phyloP scores from a whole-genome alignment of 2,888 invertebrate species.

The Orthosia gracilis region DNA sequence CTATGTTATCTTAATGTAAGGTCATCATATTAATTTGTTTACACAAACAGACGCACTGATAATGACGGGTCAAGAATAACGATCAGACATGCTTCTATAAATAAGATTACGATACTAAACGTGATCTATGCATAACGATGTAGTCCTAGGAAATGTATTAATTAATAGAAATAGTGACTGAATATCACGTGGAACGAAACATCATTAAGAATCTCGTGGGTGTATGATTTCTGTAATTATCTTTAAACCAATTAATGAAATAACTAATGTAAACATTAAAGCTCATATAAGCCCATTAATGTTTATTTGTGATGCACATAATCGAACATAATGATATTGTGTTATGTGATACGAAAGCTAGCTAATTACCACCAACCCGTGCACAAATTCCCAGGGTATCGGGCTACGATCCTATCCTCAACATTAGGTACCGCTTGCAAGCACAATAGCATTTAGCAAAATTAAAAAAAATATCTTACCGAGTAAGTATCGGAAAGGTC shows the following conservation, averaged over 20 bases:
- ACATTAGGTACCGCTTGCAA: background rate
- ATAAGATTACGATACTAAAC: slow-evolving; percentile 9
- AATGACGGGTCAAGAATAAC: slow-evolving; percentile 61
- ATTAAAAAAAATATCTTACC: too few species aligned
- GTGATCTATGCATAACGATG: slow-evolving; percentile 22
- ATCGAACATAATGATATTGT: background rate
- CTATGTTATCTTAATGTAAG: slow-evolving; percentile 39
- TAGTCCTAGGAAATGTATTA: slow-evolving; percentile 9
- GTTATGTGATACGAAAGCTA: too few species aligned
- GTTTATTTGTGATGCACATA: background rate
- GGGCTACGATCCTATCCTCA: background rate
- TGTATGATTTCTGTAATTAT: background rate
- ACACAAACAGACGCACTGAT: slow-evolving; percentile 54
- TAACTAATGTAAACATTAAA: background rate
- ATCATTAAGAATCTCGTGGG: slow-evolving; percentile 6
- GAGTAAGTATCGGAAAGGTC: too few species aligned
- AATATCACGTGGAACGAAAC: slow-evolving; percentile 15
- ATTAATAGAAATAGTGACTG: background rate
- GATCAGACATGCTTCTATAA: slow-evolving; percentile 11
- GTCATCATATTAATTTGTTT: slow-evolving; percentile 62
- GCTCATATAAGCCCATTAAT: background rate
- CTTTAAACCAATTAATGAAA: background rate
- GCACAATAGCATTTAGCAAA: too few species aligned
- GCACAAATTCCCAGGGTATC: background rate
- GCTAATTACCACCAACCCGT: too few species aligned